Evolutionary conservation across 2,113 vertebrate species (phyloP).

Genomic region (Xiphophorus hellerii): DNA sequence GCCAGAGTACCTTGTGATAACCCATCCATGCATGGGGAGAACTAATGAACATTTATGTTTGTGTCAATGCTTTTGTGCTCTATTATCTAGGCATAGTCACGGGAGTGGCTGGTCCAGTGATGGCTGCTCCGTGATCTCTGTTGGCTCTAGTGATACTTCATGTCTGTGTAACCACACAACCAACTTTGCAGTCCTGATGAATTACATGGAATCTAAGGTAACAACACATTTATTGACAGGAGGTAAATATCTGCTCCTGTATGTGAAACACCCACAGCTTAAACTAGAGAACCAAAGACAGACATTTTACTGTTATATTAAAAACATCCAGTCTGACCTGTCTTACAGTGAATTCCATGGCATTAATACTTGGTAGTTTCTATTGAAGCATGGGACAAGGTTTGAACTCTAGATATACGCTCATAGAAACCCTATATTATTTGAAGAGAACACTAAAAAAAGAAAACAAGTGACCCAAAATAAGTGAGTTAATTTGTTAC

Average conservation of each 20-base stretch:
- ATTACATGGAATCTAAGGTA: conserved; percentile 79
- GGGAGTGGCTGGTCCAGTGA: conserved; percentile 78
- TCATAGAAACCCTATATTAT: too few relatives aligned
- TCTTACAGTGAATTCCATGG: too few relatives aligned
- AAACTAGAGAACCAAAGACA: not conserved
- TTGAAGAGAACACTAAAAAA: too few relatives aligned
- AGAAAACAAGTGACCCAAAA: too few relatives aligned
- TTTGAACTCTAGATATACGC: too few relatives aligned
- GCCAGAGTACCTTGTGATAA: too few relatives aligned
- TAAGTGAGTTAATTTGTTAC: too few relatives aligned
- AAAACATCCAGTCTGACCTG: too few relatives aligned
- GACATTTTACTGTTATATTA: not conserved
- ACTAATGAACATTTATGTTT: conserved; percentile 2
- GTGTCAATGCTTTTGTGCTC: conserved; percentile 27
- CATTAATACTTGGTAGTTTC: too few relatives aligned
- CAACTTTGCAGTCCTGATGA: conserved; percentile 84
- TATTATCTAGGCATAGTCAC: conserved; percentile 53
- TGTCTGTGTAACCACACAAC: conserved; percentile 85
- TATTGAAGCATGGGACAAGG: too few relatives aligned
- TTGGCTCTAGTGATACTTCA: conserved; percentile 62
- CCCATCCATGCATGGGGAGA: too few relatives aligned
- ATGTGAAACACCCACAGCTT: too few relatives aligned
- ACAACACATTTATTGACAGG: not conserved
- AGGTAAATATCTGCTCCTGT: not conserved
- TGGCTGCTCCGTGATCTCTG: conserved; percentile 74